Base-by-base conservation (phyloP, 2,797 vertebrate species). In the Enteromius viviparus region DNA sequence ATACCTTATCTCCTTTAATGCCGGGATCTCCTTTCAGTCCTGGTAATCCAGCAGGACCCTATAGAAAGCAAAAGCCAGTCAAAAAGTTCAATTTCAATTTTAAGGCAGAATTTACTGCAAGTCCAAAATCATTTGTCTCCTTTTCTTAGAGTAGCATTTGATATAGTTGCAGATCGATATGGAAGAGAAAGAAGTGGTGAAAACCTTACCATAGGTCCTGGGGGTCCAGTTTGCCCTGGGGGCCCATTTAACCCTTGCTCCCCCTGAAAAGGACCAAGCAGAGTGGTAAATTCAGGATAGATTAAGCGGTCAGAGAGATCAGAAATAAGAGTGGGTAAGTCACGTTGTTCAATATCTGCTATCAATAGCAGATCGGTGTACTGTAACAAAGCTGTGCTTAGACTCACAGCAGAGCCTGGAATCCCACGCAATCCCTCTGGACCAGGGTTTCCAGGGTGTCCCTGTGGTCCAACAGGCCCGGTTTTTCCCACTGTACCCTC, bases 21-120 rank as follows among this genome's bases (percentile, higher is more conserved):
- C 97, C 97, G 5, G 94, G 89, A 81, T 97, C 96, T 89, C 97
- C 97, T 90, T 95, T 97, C 84, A 99, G 92, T 71, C 97, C 97
- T 2, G 91, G 96, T 76, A 98, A 94, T 83, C 97, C 97, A 4
- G 94, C 65, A 9, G 97, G 97, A 1, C 97, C 97, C 97, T 99
- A 85, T 53, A 77, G 87, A 89, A 12, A 85, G 60, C 42, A 81
- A 82, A 45, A 51, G 47, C 65, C 23, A 69, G 26, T 76, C 37
- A 62, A 42, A 74, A 14, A 74, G 29, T 78, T 65, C 29, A 42
- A 55, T 84, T 84, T 82, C 32, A 68, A 26, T 34, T 60, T 62
- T 17, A 15, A 53, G 62, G 34, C n/a, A 69, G 23, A 51, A 83
- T 86, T 71, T 64, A 51, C 76, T 42, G 42, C 76, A 83, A 71